A percentile compares a stretch with the other conserved stretches of the same genome.
Evolutionary conservation across 2,797 vertebrate genomes (phyloP).

Genomic region (Silurus lanzhouensis): DNA sequence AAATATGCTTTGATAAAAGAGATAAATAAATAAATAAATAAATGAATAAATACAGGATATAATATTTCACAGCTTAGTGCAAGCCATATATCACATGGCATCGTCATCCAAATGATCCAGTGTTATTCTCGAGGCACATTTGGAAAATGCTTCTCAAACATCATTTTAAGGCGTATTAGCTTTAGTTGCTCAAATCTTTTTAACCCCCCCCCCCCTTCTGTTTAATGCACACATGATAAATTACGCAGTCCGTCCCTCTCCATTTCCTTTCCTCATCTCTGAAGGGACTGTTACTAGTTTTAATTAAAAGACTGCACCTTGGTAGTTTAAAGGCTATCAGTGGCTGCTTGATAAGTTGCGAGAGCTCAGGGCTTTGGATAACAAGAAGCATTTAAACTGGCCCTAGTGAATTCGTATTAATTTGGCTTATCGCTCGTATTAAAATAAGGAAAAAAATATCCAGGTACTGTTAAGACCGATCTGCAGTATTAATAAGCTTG

Average conservation of each 20-base stretch:
- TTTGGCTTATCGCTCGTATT: constrained; percentile 78
- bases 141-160: constrained; percentile 34
- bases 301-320: constrained; percentile 82
- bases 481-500: constrained; percentile 79
- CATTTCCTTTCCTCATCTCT: constrained; percentile 64
- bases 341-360: constrained; percentile 77
- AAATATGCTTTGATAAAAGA: constrained; percentile 53
- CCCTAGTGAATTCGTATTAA: constrained; percentile 81
- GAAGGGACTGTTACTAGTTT: constrained; percentile 73
- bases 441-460: constrained; percentile 63
- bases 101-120: constrained; percentile 38
- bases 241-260: constrained; percentile 67
- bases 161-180: constrained; percentile 62
- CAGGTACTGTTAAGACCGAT: constrained; percentile 82
- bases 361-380: constrained; percentile 78
- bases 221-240: constrained; percentile 67
- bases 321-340: constrained; percentile 84
- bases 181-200: constrained; percentile 54
- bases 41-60: constrained; percentile 21
- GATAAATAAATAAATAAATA: neutral
- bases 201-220: constrained; percentile 39
- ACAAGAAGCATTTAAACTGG: constrained; percentile 77
- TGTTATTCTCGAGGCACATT: constrained; percentile 39
- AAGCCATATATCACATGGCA: constrained; percentile 44
- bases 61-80: constrained; percentile 43